A percentile compares a stretch with the other conserved stretches of the same genome.
Evolutionary conservation across 2,113 vertebrate species (phyloP).

Genomic region (Dryoscopus gambensis): DNA sequence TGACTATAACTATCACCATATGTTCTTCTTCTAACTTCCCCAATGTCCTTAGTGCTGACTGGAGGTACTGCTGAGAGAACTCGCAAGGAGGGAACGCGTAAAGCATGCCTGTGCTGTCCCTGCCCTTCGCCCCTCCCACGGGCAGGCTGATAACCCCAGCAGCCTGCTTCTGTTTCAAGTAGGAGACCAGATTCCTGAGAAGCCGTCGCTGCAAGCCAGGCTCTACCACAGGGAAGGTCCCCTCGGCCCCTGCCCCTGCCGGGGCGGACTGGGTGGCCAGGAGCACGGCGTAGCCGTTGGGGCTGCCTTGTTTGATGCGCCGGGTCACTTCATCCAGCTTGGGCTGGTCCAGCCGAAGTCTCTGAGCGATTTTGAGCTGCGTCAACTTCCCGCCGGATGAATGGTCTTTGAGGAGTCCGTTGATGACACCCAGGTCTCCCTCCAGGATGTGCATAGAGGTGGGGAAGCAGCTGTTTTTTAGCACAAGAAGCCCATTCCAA

Average conservation of each 20-base stretch:
- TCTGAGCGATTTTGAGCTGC: conserved; percentile 96
- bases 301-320: conserved; percentile 89
- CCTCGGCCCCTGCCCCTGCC: conserved; percentile 65
- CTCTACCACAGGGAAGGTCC: conserved; percentile 75
- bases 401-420: conserved; percentile 83
- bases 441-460: conserved; percentile 93
- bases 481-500: conserved; percentile 92
- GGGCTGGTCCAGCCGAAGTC: conserved; percentile 94
- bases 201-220: conserved; percentile 91
- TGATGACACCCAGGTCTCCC: conserved; percentile 85
- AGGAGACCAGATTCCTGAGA: conserved; percentile 96
- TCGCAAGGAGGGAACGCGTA: conserved; percentile 96
- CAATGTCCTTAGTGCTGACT: conserved; percentile 88
- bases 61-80: conserved; percentile 96
- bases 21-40: conserved; percentile 94
- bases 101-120: conserved; percentile 88
- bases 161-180: conserved; percentile 98
- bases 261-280: conserved; percentile 87
- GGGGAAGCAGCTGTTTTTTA: conserved; percentile 98
- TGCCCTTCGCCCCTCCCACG: conserved; percentile 85
- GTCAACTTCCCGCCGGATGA: conserved; percentile 75
- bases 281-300: conserved; percentile 89
- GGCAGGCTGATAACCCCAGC: conserved; percentile 96
- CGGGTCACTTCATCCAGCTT: conserved; percentile 95
- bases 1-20: conserved; percentile 94